Evolutionary conservation across 2,888 invertebrate genomes (phyloP).

Genomic region (Agrochola lota): DNA sequence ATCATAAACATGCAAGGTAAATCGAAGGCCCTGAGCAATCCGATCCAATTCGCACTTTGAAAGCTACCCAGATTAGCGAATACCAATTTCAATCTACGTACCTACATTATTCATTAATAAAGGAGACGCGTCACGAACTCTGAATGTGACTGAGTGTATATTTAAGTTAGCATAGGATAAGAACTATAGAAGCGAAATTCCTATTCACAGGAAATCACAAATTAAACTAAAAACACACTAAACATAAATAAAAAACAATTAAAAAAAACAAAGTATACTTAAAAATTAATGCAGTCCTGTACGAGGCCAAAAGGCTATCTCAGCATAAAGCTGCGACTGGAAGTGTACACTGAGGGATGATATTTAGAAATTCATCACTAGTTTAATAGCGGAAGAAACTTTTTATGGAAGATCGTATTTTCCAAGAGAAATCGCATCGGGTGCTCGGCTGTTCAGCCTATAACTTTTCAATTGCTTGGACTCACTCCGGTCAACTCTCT

Average conservation of each 20-base stretch:
- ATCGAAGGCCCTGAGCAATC: not conserved
- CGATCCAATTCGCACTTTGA: not conserved
- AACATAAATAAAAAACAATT: too few species aligned
- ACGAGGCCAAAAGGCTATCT: too few species aligned
- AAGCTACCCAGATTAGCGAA: constrained; percentile 4
- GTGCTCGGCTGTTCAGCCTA: too few species aligned
- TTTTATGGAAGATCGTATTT: too few species aligned
- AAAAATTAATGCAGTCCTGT: too few species aligned
- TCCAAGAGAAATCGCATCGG: too few species aligned
- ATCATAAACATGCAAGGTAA: not conserved
- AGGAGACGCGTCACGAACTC: constrained; percentile 25
- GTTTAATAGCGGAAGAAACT: not conserved
- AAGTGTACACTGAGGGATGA: too few species aligned
- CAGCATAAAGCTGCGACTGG: too few species aligned
- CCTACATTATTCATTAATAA: constrained; percentile 25
- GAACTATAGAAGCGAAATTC: not conserved
- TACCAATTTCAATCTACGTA: constrained; percentile 13
- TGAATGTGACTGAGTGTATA: constrained; percentile 24
- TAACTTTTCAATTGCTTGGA: not conserved
- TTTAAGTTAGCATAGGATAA: not conserved
- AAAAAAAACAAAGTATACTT: too few species aligned
- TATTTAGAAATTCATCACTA: not conserved
- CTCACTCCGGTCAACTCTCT: too few species aligned
- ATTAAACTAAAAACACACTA: too few species aligned
- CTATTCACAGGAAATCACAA: too few species aligned